Base-by-base conservation (phyloP, 1,140 invertebrate genomes). In the Macrotrachela quadricornifera region DNA sequence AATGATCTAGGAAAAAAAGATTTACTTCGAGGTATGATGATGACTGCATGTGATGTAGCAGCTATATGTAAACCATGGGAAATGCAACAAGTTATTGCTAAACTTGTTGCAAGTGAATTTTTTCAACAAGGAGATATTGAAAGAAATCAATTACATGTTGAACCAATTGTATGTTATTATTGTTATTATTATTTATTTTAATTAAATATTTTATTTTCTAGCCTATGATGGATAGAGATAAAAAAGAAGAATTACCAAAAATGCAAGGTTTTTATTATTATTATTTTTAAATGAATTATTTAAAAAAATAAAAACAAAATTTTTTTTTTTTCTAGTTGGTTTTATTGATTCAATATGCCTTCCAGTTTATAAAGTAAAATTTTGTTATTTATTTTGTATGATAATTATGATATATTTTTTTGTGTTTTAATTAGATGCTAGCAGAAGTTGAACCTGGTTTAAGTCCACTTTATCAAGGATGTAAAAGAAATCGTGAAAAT, bases 31-130 rank as follows among this genome's bases (percentile, higher is more conserved):
- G 85, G 85, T 4, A 94, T 94, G 83, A 83, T 95, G 80, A 95
- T 95, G 90, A 95, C 90, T 0, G 86, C 85, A 0, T 94, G 87
- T 68, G 90, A 95, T 72, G 85, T 95, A 44, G 85, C 85, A 53
- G 88, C 88, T 3, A 94, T 94, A 57, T 83, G 87, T 0, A 94
- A 95, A 67, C 87, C 88, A 0, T 95, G 90, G 88, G 83, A 91
- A 57, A 80, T 91, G 0, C 88, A 95, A 21, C 45, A 57, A 13
- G 12, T 82, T 48, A 80, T 91, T 1, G 88, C 88, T 1, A 88
- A 92, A 64, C 66, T 92, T 49, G 87, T 95, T 0, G 87, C 88
- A 0, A 85, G 83, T 64, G 85, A 91, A 64, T 94, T 95, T 70
- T 94, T 94, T 69, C 86, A 94, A 65, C 88, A 94, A 67, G 88